These are phyloP conservation scores for Rattus norvegicus DNA, from an alignment of 2,113 vertebrate species.

Conservation along the genomic window DNA sequence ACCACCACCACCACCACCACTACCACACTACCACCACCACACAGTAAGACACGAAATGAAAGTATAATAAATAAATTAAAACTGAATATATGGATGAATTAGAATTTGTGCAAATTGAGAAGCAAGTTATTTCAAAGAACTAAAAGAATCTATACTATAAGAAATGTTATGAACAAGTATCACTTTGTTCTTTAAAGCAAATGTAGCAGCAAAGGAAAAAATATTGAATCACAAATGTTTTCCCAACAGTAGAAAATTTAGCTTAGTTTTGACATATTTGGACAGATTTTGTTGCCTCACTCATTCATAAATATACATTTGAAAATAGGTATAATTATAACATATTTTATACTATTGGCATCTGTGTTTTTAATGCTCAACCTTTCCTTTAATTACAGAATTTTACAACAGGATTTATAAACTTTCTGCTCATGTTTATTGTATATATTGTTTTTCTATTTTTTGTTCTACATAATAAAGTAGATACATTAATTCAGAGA, in stretches of 20 bases:
- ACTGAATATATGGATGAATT: neutral
- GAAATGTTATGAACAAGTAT: neutral
- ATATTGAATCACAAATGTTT: neutral
- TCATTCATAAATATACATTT: constrained; percentile 8
- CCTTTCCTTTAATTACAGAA: neutral
- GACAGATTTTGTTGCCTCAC: neutral
- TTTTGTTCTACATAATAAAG: neutral
- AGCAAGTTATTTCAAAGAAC: constrained; percentile 22
- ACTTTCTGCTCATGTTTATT: neutral
- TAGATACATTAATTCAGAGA: constrained; percentile 15
- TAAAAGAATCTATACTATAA: neutral
- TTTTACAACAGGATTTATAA: constrained; percentile 36
- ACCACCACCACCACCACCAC: no score
- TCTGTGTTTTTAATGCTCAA: constrained; percentile 48
- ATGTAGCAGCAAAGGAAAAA: neutral
- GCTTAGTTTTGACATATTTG: constrained; percentile 42
- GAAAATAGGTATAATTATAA: constrained; percentile 18
- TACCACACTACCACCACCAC: no score
- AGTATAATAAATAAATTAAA: neutral
- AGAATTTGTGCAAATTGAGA: constrained; percentile 6
- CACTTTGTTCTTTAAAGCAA: neutral
- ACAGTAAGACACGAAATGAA: neutral
- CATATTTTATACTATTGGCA: neutral
- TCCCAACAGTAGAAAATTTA: neutral
- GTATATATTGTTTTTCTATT: neutral